Conservation (phyloP, 2,113 vertebrate genomes). For the Nothoprocta pentlandii region DNA sequence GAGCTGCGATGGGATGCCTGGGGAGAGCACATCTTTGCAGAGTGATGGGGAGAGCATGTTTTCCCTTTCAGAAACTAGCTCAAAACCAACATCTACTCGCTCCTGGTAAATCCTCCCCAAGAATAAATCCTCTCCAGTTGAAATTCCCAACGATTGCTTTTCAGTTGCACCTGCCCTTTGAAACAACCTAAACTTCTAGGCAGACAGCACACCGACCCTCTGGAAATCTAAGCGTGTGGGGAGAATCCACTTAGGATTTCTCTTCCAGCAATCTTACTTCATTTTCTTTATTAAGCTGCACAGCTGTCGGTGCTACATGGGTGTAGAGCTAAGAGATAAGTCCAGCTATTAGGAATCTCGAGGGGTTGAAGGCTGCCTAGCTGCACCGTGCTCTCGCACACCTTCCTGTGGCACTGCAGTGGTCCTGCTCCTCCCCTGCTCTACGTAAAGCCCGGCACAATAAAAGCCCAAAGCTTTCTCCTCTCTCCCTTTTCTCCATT, state of each 20-base stretch:
- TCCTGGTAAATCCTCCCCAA: background rate
- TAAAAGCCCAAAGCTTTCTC: background rate
- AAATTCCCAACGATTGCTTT: background rate
- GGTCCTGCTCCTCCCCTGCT: background rate
- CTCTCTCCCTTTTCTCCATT: background rate
- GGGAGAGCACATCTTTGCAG: background rate
- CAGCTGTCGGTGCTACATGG: background rate
- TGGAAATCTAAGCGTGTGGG: fast-evolving
- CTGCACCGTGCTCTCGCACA: background rate
- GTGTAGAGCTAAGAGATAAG: background rate
- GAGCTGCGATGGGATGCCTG: background rate
- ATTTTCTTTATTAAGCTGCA: background rate
- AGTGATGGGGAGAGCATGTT: background rate
- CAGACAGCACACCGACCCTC: background rate
- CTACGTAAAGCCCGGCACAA: background rate
- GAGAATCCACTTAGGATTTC: fast-evolving
- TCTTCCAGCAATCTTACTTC: background rate
- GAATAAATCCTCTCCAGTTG: background rate
- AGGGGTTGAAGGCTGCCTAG: background rate
- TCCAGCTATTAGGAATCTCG: background rate
- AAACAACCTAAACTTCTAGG: fast-evolving
- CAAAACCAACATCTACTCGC: background rate
- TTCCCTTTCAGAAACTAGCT: background rate
- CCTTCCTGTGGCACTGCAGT: background rate
- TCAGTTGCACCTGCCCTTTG: background rate